Conservation (phyloP, 2,113 vertebrate species). For the Charina bottae region DNA sequence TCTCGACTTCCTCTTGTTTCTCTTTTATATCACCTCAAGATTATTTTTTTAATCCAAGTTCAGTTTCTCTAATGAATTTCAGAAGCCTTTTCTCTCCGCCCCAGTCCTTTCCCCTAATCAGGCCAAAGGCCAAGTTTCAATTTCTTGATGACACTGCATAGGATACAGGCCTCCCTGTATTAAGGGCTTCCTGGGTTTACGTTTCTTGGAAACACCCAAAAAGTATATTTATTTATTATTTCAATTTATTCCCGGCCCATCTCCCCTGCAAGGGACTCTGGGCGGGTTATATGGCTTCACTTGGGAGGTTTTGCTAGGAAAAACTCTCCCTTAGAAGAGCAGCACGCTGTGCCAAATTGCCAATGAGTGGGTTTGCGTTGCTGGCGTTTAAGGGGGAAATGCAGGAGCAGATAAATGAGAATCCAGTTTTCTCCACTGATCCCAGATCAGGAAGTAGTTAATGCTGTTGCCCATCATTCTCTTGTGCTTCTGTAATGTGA, state of each 20-base stretch:
- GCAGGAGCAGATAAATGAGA: slow-evolving; percentile 15
- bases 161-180: slow-evolving; percentile 6
- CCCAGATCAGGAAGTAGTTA: not conserved
- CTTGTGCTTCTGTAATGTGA: not conserved
- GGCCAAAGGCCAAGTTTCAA: not conserved
- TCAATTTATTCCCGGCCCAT: too few relatives aligned
- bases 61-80: slow-evolving; percentile 20
- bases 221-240: too few relatives aligned
- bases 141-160: not conserved
- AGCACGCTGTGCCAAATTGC: slow-evolving; percentile 27
- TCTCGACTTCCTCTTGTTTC: not conserved
- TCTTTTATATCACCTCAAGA: not conserved
- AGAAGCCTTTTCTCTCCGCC: slow-evolving; percentile 5
- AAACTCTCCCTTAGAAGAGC: slow-evolving; percentile 22
- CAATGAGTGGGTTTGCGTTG: not conserved
- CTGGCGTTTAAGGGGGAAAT: slow-evolving; percentile 26
- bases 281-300: too few relatives aligned
- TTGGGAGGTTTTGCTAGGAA: slow-evolving; percentile 26
- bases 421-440: not conserved
- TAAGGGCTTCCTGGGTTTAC: slow-evolving; percentile 32
- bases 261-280: too few relatives aligned
- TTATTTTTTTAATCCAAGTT: not conserved
- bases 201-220: slow-evolving; percentile 26
- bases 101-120: not conserved
- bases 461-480: not conserved